phyloP scores from a whole-genome alignment of 2,113 vertebrate species.

The Epinephelus lanceolatus region DNA sequence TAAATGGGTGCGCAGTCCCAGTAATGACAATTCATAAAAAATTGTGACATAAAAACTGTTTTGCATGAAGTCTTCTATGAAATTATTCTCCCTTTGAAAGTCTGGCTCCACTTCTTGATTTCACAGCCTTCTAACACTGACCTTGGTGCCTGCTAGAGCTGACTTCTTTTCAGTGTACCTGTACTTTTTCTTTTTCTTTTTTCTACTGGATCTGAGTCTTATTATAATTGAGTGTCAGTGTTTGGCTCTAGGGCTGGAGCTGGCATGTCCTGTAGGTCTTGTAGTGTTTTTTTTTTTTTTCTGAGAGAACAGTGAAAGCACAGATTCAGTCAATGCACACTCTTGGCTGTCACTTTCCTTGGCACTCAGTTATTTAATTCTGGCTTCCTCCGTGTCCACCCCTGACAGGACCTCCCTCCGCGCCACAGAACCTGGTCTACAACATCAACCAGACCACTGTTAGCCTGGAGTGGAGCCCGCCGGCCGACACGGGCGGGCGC shows the following conservation, averaged over 20 bases:
- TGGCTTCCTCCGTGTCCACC: constrained; percentile 64
- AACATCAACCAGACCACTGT: constrained; percentile 99
- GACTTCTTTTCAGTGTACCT: constrained; percentile 64
- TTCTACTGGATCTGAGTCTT: constrained; percentile 68
- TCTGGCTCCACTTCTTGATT: constrained; percentile 30
- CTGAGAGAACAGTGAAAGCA: constrained; percentile 61
- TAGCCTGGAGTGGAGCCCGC: constrained; percentile 96
- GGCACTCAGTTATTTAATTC: constrained; percentile 58
- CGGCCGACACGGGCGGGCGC: constrained; percentile 94
- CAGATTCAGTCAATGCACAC: constrained; percentile 71
- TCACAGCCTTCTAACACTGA: constrained; percentile 56
- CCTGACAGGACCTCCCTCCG: constrained; percentile 93
- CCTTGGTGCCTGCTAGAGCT: constrained; percentile 69
- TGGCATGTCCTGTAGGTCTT: constrained; percentile 67
- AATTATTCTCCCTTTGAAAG: constrained; percentile 44
- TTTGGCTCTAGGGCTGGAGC: constrained; percentile 71
- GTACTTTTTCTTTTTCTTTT: constrained; percentile 36
- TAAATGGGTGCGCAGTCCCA: too few relatives aligned
- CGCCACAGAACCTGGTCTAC: constrained; percentile 98
- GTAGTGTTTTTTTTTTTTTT: constrained; percentile 29
- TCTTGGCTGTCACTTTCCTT: constrained; percentile 57
- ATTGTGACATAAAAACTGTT: constrained; percentile 8
- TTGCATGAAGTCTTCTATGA: constrained; percentile 18
- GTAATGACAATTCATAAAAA: too few relatives aligned
- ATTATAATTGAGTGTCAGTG: constrained; percentile 81